These are phyloP conservation scores for Pseudanteris insignis DNA, from an alignment of 2,888 invertebrate genomes.

Conservation along the genomic window DNA sequence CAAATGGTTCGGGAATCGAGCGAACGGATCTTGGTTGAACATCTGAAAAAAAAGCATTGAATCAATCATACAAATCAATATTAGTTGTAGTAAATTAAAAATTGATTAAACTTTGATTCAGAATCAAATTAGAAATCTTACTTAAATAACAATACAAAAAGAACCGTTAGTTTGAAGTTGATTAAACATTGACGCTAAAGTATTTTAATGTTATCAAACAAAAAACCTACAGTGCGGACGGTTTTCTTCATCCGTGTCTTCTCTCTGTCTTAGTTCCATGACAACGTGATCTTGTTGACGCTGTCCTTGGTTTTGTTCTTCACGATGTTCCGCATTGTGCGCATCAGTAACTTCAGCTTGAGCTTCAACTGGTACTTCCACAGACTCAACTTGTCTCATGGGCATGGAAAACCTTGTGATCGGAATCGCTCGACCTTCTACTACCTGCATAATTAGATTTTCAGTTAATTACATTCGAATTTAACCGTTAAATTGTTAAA, in stretches of 20 bases:
- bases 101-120: too few species aligned
- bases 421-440: constrained; percentile 59
- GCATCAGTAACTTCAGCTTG: constrained; percentile 54
- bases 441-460: constrained; percentile 48
- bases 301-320: constrained; percentile 57
- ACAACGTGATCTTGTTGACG: constrained; percentile 61
- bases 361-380: constrained; percentile 59
- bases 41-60: too few species aligned
- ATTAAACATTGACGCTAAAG: too few species aligned
- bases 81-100: too few species aligned
- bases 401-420: constrained; percentile 55
- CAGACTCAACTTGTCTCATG: constrained; percentile 54
- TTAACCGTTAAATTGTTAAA: too few species aligned
- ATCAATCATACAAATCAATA: too few species aligned
- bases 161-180: too few species aligned
- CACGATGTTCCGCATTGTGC: constrained; percentile 53
- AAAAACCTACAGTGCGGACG: constrained; percentile 81
- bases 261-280: constrained; percentile 68
- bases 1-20: too few species aligned
- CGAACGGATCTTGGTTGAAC: too few species aligned
- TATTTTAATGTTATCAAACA: too few species aligned
- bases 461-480: neutral
- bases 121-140: too few species aligned
- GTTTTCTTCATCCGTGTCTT: constrained; percentile 70
- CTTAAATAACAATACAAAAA: too few species aligned